A percentile compares a stretch with the other conserved stretches of the same genome.
Evolutionary conservation across 2,797 vertebrate species (phyloP).

Genomic region (Iguana delicatissima): DNA sequence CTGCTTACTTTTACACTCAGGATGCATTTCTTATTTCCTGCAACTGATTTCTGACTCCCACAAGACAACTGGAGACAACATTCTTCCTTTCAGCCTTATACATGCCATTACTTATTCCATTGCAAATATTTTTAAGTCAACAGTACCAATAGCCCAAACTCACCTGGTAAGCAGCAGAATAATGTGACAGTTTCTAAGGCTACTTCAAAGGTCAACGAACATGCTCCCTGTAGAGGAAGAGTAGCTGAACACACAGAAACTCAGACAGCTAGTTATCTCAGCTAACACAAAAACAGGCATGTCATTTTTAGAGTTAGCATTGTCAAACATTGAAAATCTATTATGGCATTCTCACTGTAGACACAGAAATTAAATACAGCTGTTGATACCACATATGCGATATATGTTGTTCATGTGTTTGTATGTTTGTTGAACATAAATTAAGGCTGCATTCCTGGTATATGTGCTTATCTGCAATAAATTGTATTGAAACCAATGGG

Average conservation of each 20-base stretch:
- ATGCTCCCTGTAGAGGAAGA: neutral
- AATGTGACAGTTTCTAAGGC: neutral
- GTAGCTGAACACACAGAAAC: slow-evolving; percentile 8
- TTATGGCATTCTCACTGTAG: neutral
- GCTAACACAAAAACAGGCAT: neutral
- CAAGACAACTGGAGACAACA: neutral
- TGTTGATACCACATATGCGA: neutral
- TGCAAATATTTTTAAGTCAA: neutral
- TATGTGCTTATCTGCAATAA: neutral
- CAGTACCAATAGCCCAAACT: slow-evolving; percentile 11
- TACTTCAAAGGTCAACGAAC: slow-evolving; percentile 35
- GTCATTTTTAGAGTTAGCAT: neutral
- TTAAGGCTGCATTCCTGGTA: neutral
- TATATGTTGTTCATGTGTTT: neutral
- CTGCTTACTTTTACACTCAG: neutral
- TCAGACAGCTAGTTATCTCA: neutral
- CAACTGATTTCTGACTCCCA: neutral
- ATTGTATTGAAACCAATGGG: too few species aligned
- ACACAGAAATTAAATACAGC: neutral
- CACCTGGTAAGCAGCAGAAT: neutral
- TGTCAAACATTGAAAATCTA: slow-evolving; percentile 1
- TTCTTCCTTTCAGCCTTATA: neutral
- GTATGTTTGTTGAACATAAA: neutral
- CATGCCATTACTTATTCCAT: neutral
- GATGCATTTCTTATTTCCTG: neutral